Evolutionary conservation across 2,113 vertebrate genomes (phyloP), one percentile per base, ranked within the genome.

Genomic region (Gallinago jamesoni): DNA sequence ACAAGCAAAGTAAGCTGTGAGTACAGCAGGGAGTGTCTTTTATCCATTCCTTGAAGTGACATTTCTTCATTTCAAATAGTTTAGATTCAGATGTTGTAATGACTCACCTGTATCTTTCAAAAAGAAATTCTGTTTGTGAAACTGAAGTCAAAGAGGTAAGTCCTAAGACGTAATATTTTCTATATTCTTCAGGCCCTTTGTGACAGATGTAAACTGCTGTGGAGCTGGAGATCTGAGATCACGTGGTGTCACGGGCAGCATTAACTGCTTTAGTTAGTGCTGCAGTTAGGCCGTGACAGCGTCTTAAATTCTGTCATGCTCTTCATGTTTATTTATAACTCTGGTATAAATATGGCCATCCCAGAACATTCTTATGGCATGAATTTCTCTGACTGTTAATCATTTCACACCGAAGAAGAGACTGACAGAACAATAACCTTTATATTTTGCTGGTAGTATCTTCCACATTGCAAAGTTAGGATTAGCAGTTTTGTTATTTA

Each of bases 281-380:
- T 2, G 3, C 41, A 53, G 70, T 84, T 72, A 88, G 85, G 83
- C 53, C 55, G 72, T 0, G 2, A 52, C 56, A 73, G 70, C 0
- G 0, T 90, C 87, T 90, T 94, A 91, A 93, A 93, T 95, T 95
- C 89, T 85, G 50, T 97, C 90, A 83, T 8, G 9, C 72, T 94
- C 25, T 94, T 93, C 60, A 33, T 48, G 60, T 91, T 91, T 96
- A 94, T 95, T 92, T 97, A 88, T 96, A 97, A 84, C 82, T 90
- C 35, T 52, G 88, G 30, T 90, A 68, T 91, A 87, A 92, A 83
- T 94, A 86, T 86, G 72, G 77, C 28, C 72, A 81, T 50, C 39
- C 28, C 2, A 31, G 96, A 91, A 95, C 31, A 6, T 59, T 97
- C 82, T 76, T 68, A 9, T 92, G 91, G 59, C 75, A 80, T 2